phyloP scores from a whole-genome alignment of 2,113 vertebrate genomes.

The Notothenia coriiceps region DNA sequence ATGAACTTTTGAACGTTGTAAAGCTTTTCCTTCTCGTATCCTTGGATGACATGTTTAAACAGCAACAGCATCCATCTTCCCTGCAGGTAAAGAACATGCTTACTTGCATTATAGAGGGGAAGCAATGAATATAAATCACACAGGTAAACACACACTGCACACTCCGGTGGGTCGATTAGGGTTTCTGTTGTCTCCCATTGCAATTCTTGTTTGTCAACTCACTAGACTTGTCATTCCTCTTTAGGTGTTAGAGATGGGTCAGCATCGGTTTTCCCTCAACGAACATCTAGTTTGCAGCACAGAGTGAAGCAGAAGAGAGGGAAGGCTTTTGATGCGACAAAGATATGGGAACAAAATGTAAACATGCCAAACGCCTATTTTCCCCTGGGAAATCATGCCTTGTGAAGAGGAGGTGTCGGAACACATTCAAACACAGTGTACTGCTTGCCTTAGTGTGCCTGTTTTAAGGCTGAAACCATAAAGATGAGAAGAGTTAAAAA shows the following conservation, averaged over 20 bases:
- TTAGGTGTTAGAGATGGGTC: slow-evolving; percentile 57
- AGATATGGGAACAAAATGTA: slow-evolving; percentile 73
- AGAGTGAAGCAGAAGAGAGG: slow-evolving; percentile 7
- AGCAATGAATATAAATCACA: slow-evolving; percentile 42
- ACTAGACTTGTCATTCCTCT: slow-evolving; percentile 32
- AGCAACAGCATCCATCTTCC: neutral
- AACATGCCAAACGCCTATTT: slow-evolving; percentile 68
- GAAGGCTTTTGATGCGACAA: slow-evolving; percentile 43
- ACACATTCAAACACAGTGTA: slow-evolving; percentile 58
- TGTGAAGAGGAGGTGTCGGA: slow-evolving; percentile 69
- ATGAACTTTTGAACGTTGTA: slow-evolving; percentile 9
- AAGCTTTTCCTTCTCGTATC: slow-evolving; percentile 4
- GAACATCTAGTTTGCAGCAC: slow-evolving; percentile 33
- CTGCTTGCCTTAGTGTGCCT: slow-evolving; percentile 30
- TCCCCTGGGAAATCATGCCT: slow-evolving; percentile 71
- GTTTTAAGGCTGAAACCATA: slow-evolving; percentile 51
- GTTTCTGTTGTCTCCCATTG: slow-evolving; percentile 26
- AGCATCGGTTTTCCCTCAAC: slow-evolving; percentile 60
- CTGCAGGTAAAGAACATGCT: slow-evolving; percentile 11
- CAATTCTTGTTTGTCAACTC: slow-evolving; percentile 40
- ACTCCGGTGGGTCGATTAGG: slow-evolving; percentile 15
- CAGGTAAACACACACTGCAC: slow-evolving; percentile 33
- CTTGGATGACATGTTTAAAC: neutral
- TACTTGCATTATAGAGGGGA: slow-evolving; percentile 1
- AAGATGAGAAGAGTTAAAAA: neutral